A percentile compares a stretch with the other conserved stretches of the same genome.
Conservation (phyloP, 2,888 invertebrate genomes). For the Bhutanitis thaidina region DNA sequence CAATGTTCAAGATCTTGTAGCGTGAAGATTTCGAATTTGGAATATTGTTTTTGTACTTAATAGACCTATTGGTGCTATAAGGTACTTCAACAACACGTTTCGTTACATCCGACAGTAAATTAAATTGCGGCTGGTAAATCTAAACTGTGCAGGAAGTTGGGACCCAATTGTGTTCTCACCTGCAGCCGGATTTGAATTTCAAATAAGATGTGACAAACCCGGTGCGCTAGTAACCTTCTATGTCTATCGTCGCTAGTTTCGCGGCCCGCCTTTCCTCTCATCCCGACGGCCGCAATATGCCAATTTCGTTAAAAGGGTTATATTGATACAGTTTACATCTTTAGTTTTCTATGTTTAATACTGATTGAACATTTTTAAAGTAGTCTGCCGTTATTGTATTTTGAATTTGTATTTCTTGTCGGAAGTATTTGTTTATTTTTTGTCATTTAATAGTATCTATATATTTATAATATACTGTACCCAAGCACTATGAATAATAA, state of each 20-base stretch:
- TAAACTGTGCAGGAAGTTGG: slow-evolving; percentile 66
- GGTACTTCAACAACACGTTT: slow-evolving; percentile 38
- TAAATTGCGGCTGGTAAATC: slow-evolving; percentile 67
- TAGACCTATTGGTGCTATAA: slow-evolving; percentile 36
- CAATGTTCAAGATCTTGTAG: no score
- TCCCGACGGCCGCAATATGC: slow-evolving; percentile 11
- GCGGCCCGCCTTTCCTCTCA: slow-evolving; percentile 24
- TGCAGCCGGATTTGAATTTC: slow-evolving; percentile 70
- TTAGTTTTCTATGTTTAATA: neutral
- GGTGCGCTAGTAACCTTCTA: slow-evolving; percentile 50
- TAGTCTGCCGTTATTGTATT: no score
- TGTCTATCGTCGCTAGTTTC: slow-evolving; percentile 56
- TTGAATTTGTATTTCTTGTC: no score
- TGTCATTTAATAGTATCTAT: no score
- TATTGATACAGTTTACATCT: neutral
- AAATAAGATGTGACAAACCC: slow-evolving; percentile 64
- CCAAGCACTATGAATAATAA: no score
- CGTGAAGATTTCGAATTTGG: no score
- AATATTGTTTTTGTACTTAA: no score
- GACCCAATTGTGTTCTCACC: slow-evolving; percentile 66
- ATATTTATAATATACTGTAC: no score
- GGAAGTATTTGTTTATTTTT: no score
- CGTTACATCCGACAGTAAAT: slow-evolving; percentile 51
- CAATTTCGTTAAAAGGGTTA: slow-evolving; percentile 19
- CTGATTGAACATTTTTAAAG: no score